phyloP scores from a whole-genome alignment of 2,113 vertebrate species.

The Apistogramma diplotaenia region DNA sequence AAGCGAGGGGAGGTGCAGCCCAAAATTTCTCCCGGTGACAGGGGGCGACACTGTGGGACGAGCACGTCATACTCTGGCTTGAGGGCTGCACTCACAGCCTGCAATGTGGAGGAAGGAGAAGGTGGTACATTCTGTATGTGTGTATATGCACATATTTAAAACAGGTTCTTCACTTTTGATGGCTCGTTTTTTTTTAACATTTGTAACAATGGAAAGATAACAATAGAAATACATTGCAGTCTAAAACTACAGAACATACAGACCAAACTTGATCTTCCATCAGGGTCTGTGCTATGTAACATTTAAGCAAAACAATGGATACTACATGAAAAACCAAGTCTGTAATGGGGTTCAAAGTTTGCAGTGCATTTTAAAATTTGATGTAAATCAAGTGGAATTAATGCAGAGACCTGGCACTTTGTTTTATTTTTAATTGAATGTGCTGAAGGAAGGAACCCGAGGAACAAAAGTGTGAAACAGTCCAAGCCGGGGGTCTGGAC shows the following conservation, averaged over 20 bases:
- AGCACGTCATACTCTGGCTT: constrained; percentile 83
- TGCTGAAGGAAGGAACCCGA: background rate
- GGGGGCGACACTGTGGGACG: constrained; percentile 92
- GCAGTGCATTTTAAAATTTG: background rate
- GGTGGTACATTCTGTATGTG: background rate
- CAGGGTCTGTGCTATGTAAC: background rate
- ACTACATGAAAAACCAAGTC: background rate
- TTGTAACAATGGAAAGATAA: background rate
- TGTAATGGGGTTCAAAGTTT: background rate
- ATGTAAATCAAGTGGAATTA: background rate
- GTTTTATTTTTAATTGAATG: background rate
- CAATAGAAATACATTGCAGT: background rate
- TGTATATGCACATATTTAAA: background rate
- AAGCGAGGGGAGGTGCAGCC: constrained; percentile 91
- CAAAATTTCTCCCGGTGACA: constrained; percentile 96
- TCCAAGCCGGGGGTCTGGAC: background rate
- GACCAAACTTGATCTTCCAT: background rate
- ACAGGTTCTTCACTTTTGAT: background rate
- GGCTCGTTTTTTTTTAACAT: background rate
- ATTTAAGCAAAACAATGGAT: background rate
- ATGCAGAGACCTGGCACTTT: background rate
- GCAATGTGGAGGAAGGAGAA: constrained; percentile 9
- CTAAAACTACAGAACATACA: background rate
- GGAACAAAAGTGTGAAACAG: background rate
- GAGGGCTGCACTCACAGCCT: constrained; percentile 80